Conservation (phyloP, 2,888 invertebrate species). For the Arge pagana region DNA sequence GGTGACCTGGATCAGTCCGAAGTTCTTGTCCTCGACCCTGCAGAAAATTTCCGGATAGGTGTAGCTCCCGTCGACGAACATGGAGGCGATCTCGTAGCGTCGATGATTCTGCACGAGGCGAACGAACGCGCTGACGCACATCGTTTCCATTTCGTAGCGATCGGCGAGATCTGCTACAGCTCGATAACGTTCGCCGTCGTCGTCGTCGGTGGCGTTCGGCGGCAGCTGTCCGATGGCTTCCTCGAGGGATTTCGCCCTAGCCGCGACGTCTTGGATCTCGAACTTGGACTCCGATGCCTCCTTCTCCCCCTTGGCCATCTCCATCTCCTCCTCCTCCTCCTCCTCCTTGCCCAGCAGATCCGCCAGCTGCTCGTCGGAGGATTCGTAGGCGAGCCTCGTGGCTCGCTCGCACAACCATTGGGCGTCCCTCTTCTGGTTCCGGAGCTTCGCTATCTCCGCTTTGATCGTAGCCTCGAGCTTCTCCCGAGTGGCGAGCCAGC, state of each 20-base stretch:
- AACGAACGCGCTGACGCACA: neutral
- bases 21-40: neutral
- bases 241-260: slow-evolving; percentile 1
- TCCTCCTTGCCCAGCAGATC: no score
- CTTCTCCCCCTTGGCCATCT: no score
- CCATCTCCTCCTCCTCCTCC: no score
- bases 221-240: neutral
- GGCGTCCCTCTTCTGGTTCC: slow-evolving; percentile 3
- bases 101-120: slow-evolving; percentile 8
- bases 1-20: slow-evolving; percentile 1
- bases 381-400: neutral
- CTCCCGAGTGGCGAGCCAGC: neutral
- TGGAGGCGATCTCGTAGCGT: neutral
- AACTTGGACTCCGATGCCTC: neutral
- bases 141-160: neutral
- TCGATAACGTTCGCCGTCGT: neutral
- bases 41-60: slow-evolving; percentile 11
- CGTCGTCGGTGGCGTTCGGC: no score
- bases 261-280: neutral
- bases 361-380: neutral
- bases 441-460: neutral
- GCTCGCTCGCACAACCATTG: slow-evolving; percentile 12
- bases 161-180: slow-evolving; percentile 1
- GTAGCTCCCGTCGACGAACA: slow-evolving; percentile 3
- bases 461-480: slow-evolving; percentile 3